Evolutionary conservation across 2,888 invertebrate species (phyloP), one percentile per base, ranked within the genome.

Genomic region (Mythimna vitellina): DNA sequence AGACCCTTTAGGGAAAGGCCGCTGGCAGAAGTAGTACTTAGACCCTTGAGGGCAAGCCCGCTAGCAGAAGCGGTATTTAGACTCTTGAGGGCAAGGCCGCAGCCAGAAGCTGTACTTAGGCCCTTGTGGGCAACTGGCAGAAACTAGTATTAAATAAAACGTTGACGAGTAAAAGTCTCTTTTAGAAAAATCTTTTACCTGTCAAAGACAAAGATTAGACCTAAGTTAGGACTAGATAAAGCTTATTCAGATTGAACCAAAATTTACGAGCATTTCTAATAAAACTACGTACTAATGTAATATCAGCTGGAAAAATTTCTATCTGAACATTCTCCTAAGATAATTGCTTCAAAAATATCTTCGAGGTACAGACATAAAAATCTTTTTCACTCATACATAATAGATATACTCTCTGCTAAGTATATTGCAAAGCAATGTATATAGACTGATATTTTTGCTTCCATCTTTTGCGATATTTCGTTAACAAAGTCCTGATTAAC

Each of bases 301-400:
- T 71, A 17, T 46, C n/a, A 46, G 57, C 8, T 32, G 22, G 60
- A 5, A 60, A 71, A 60, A 58, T 17, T 25, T 51, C 53, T 42
- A 32, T 22, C 49, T 51, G 38, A 42, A 49, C 22, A 61, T 65
- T 65, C 53, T 61, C 20, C 12, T 65, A 57, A 70, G 61, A 58
- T 46, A 58, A 67, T 73, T 69, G 35, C 61, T 49, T 66, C 70
- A 66, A 70, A 65, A 72, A 74, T 73, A 73, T 64, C 61, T 57
- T 56, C 14, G 29, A 14, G 29, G 54, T 42, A 57, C 25, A 62
- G 57, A 60, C 46, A 60, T 65, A 64, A 54, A 65, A 70, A 56
- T 56, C 25, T 60, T 46, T 64, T 70, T 71, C 35, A 20, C 1
- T n/a, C 42, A 61, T 61, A 65, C 60, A 54, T 65, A 65, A 65